Evolutionary conservation across 1,140 invertebrate genomes (phyloP).

Genomic region (Sitophilus oryzae): DNA sequence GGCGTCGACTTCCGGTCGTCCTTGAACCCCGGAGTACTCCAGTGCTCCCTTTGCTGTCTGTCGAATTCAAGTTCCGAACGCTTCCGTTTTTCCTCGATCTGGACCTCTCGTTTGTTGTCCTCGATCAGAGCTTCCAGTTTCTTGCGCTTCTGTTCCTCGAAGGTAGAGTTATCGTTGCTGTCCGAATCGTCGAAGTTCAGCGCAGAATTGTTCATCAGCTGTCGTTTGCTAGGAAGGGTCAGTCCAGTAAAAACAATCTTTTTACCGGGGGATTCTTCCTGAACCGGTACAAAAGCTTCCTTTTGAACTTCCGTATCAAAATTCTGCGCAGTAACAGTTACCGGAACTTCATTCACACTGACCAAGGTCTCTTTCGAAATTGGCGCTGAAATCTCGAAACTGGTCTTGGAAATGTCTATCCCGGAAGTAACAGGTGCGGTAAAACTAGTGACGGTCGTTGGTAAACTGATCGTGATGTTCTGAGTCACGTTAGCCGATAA

Average conservation of each 20-base stretch:
- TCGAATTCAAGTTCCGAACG: conserved; percentile 6
- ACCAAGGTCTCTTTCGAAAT: neutral
- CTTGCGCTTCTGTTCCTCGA: conserved; percentile 19
- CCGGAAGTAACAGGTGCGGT: conserved; percentile 10
- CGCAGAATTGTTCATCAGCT: conserved; percentile 25
- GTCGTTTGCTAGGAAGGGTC: conserved; percentile 26
- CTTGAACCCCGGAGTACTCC: conserved; percentile 9
- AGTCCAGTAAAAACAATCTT: conserved; percentile 30
- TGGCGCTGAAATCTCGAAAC: conserved; percentile 11
- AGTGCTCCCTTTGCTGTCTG: conserved; percentile 12
- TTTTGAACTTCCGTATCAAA: too few relatives aligned
- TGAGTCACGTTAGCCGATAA: conserved; percentile 18
- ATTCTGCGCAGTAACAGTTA: neutral
- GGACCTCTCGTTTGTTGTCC: conserved; percentile 6
- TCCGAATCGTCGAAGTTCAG: conserved; percentile 32
- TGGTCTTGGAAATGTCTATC: conserved; percentile 11
- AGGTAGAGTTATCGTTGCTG: conserved; percentile 3
- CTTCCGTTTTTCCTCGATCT: neutral
- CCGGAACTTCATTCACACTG: conserved; percentile 5
- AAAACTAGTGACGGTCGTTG: conserved; percentile 13
- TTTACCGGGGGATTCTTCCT: conserved; percentile 1
- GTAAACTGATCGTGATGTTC: conserved; percentile 16
- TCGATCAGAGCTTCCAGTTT: conserved; percentile 9
- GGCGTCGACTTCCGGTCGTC: too few relatives aligned
- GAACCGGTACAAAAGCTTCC: too few relatives aligned